Evolutionary conservation across 1,140 invertebrate genomes (phyloP).

Genomic region (Drosophila jambulina): DNA sequence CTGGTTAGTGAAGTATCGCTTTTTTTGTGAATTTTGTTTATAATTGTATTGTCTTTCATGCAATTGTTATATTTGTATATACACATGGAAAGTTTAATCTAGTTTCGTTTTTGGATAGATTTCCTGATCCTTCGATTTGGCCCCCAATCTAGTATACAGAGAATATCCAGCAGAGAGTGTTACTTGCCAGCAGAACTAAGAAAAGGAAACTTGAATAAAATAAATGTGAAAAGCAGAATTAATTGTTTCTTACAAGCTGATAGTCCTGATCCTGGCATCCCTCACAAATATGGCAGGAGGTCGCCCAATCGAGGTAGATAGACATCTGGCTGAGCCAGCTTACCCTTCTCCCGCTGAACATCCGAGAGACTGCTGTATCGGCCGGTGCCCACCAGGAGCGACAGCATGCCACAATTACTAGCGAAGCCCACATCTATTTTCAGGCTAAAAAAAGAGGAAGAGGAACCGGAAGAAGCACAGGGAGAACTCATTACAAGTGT

Average conservation of each 20-base stretch:
- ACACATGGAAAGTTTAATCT: not conserved
- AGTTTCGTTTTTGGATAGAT: constrained; percentile 1
- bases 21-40: not conserved
- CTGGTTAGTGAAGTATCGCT: constrained; percentile 16
- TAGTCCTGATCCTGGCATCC: not conserved
- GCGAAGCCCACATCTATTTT: constrained; percentile 96
- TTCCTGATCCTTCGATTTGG: constrained; percentile 5
- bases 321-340: constrained; percentile 88
- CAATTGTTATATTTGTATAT: not conserved
- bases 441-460: constrained; percentile 86
- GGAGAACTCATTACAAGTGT: constrained; percentile 19
- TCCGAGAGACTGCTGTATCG: constrained; percentile 87
- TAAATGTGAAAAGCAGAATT: constrained; percentile 8
- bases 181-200: constrained; percentile 51
- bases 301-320: constrained; percentile 90
- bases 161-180: constrained; percentile 21
- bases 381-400: constrained; percentile 94
- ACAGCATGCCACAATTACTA: constrained; percentile 92
- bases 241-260: constrained; percentile 5
- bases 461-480: not conserved
- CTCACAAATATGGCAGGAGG: constrained; percentile 84
- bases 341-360: constrained; percentile 28
- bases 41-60: not conserved
- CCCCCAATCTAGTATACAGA: constrained; percentile 18
- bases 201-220: constrained; percentile 15